These are phyloP conservation scores for Clivina fossor DNA, from an alignment of 2,888 invertebrate genomes.

Conservation along the genomic window DNA sequence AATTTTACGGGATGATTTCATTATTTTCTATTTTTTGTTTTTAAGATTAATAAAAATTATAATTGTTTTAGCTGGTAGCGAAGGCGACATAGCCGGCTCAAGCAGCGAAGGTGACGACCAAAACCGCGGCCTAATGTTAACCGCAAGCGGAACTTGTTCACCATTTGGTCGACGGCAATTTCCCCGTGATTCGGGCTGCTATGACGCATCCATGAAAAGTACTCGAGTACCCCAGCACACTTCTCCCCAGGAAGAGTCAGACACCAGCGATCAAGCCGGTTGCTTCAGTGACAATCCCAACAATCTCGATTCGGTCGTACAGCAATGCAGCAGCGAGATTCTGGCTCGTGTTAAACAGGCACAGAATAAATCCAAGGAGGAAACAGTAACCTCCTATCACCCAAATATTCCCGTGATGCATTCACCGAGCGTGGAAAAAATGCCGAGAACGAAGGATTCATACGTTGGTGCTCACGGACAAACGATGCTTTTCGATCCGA, in stretches of 20 bases:
- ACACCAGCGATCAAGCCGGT: slow-evolving; percentile 57
- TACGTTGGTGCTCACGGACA: slow-evolving; percentile 60
- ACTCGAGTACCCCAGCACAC: slow-evolving; percentile 57
- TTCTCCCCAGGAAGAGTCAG: slow-evolving; percentile 57
- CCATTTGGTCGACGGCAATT: slow-evolving; percentile 79
- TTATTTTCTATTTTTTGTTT: slow-evolving; percentile 25
- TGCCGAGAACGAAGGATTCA: slow-evolving; percentile 57
- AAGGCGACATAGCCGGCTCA: slow-evolving; percentile 76
- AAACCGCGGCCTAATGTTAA: slow-evolving; percentile 50
- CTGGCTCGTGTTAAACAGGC: slow-evolving; percentile 61
- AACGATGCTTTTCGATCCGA: slow-evolving; percentile 59
- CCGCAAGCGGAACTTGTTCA: slow-evolving; percentile 56
- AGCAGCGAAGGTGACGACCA: slow-evolving; percentile 76
- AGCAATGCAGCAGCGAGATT: slow-evolving; percentile 63
- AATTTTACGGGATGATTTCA: background rate
- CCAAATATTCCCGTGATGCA: slow-evolving; percentile 54
- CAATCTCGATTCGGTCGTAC: slow-evolving; percentile 61
- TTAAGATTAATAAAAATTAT: background rate
- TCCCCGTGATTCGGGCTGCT: slow-evolving; percentile 81
- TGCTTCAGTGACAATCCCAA: slow-evolving; percentile 55
- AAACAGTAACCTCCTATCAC: slow-evolving; percentile 47
- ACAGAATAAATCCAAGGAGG: slow-evolving; percentile 58
- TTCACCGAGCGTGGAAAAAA: slow-evolving; percentile 47
- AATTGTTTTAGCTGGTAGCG: slow-evolving; percentile 63
- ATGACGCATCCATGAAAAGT: slow-evolving; percentile 60